Conservation (phyloP, 2,797 vertebrate species). For the Pagetopsis macropterus region DNA sequence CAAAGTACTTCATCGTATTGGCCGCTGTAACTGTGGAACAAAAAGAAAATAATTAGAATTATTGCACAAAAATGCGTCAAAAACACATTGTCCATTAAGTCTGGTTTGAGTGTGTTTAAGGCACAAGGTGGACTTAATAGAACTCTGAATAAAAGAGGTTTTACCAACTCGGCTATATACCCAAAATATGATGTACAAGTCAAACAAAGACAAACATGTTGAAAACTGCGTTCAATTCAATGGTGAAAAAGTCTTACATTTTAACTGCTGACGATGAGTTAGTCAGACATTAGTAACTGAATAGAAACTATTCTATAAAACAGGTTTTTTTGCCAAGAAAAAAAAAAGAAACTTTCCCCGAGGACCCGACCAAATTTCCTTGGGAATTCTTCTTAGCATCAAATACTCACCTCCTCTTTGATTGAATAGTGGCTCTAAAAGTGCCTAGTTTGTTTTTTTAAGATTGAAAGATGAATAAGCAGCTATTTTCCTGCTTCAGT, state of each 20-base stretch:
- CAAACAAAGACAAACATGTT: not conserved
- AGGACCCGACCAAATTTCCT: too few species aligned
- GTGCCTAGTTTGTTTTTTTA: not conserved
- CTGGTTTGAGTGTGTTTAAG: not conserved
- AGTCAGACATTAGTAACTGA: not conserved
- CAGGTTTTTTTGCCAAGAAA: not conserved
- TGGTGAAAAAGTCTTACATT: not conserved
- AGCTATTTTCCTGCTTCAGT: not conserved
- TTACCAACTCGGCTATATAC: not conserved
- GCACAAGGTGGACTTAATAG: not conserved
- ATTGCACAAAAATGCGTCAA: not conserved
- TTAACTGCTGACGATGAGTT: not conserved
- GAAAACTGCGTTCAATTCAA: not conserved
- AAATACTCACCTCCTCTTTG: not conserved
- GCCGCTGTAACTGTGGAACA: slow-evolving; percentile 81
- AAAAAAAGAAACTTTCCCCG: not conserved
- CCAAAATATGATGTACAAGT: not conserved
- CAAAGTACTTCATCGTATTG: slow-evolving; percentile 83
- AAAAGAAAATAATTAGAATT: slow-evolving; percentile 11
- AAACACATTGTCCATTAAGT: too few species aligned
- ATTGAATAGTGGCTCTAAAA: not conserved
- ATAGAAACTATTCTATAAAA: not conserved
- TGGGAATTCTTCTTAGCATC: not conserved
- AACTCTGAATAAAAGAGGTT: not conserved
- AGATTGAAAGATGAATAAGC: slow-evolving; percentile 7